A percentile compares a stretch with the other conserved stretches of the same genome.
Conservation (phyloP, 2,797 vertebrate species). For the Hapalemur alaotrensis region DNA sequence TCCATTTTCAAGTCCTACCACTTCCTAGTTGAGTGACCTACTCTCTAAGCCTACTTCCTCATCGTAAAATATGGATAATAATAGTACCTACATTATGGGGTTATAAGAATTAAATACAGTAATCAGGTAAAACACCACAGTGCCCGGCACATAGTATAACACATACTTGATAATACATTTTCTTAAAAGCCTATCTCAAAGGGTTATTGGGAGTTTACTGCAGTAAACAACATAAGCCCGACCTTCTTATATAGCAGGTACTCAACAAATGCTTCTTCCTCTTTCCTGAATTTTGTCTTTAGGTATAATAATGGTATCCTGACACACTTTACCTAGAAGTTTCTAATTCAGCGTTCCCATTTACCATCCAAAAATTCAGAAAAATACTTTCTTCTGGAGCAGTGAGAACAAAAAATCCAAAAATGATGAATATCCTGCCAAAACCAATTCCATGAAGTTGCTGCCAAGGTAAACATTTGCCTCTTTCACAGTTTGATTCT, state of each 20-base stretch:
- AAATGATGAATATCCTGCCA: slow-evolving; percentile 5
- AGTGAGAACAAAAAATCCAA: slow-evolving; percentile 14
- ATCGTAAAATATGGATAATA: neutral
- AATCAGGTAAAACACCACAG: neutral
- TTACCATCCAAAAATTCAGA: neutral
- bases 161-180: neutral
- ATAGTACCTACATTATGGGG: neutral
- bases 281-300: neutral
- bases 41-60: neutral
- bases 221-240: neutral
- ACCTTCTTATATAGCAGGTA: neutral
- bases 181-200: slow-evolving; percentile 34
- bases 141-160: neutral
- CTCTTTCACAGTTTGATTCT: slow-evolving; percentile 10
- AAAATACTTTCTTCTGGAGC: slow-evolving; percentile 18
- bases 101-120: slow-evolving; percentile 27
- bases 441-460: neutral
- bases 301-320: neutral
- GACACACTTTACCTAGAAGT: neutral
- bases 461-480: neutral
- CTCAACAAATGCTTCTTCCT: neutral
- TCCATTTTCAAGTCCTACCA: neutral
- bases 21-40: neutral
- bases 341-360: slow-evolving; percentile 24
- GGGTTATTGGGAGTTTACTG: neutral